phyloP scores from a whole-genome alignment of 2,888 invertebrate genomes.

The Psylliodes chrysocephalus region DNA sequence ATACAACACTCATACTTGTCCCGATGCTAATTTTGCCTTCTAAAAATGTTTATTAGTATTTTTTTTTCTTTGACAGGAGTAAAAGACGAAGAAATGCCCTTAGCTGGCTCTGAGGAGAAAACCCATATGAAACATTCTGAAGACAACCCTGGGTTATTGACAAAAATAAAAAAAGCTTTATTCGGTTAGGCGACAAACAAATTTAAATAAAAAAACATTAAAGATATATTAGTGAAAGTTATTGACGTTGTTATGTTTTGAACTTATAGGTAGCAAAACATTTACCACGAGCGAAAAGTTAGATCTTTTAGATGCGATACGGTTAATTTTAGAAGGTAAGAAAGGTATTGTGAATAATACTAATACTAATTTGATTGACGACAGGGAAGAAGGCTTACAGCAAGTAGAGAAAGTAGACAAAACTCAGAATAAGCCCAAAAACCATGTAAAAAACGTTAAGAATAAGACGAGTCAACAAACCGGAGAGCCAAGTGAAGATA shows the following conservation, averaged over 20 bases:
- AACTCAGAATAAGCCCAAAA: no score
- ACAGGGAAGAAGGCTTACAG: conserved; percentile 44
- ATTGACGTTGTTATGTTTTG: conserved; percentile 10
- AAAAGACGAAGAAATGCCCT: conserved; percentile 60
- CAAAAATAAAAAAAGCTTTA: conserved; percentile 71
- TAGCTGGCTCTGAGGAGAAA: conserved; percentile 66
- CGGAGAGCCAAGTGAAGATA: conserved; percentile 39
- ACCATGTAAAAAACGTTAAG: neutral
- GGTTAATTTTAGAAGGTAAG: conserved; percentile 69
- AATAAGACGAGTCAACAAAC: conserved; percentile 22
- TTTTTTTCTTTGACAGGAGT: conserved; percentile 64
- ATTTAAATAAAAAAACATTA: no score
- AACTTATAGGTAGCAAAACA: conserved; percentile 70
- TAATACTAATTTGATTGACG: conserved; percentile 43
- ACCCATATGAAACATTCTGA: conserved; percentile 64
- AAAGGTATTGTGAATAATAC: conserved; percentile 34
- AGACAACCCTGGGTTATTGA: conserved; percentile 66
- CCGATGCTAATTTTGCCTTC: no score
- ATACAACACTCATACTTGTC: no score
- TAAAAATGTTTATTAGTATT: no score
- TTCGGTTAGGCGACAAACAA: conserved; percentile 67
- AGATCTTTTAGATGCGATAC: conserved; percentile 71
- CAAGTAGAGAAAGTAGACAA: conserved; percentile 33
- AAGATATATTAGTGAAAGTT: no score
- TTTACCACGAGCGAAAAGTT: conserved; percentile 69